Evolutionary conservation across 2,113 vertebrate species (phyloP).

Genomic region (Tragelaphus imberbis): DNA sequence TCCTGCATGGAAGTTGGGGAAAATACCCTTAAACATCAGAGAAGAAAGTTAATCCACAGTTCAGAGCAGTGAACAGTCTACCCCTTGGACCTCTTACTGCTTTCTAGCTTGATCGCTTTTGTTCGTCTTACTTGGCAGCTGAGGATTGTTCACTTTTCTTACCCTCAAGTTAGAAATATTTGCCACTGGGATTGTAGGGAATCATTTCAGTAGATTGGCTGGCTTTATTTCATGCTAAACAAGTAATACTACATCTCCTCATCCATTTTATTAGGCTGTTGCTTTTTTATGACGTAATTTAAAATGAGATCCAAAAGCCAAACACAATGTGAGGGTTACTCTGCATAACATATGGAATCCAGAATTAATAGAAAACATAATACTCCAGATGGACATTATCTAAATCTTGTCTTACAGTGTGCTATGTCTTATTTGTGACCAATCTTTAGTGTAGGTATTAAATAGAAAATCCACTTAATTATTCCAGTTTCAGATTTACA

Average conservation of each 20-base stretch:
- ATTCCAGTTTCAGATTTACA: not conserved
- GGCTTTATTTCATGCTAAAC: not conserved
- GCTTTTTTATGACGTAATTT: not conserved
- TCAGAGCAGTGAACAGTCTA: not conserved
- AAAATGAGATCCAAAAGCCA: not conserved
- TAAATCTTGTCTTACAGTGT: not conserved
- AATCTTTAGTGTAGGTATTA: not conserved
- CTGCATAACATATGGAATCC: not conserved
- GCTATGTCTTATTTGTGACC: not conserved
- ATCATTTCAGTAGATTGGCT: not conserved
- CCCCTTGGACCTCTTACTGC: not conserved
- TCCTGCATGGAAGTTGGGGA: not conserved
- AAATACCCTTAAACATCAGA: not conserved
- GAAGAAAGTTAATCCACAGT: not conserved
- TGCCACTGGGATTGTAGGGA: not conserved
- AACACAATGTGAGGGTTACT: not conserved
- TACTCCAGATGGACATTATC: not conserved
- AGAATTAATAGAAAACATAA: not conserved
- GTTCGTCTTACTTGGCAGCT: not conserved
- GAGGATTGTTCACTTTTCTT: not conserved
- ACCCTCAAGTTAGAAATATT: not conserved
- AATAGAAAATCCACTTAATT: constrained; percentile 4
- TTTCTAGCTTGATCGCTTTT: not conserved
- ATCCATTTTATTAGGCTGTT: not conserved
- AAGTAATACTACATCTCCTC: not conserved